Evolutionary conservation across 1,140 invertebrate species (phyloP).

Genomic region (Drosophila ambigua): DNA sequence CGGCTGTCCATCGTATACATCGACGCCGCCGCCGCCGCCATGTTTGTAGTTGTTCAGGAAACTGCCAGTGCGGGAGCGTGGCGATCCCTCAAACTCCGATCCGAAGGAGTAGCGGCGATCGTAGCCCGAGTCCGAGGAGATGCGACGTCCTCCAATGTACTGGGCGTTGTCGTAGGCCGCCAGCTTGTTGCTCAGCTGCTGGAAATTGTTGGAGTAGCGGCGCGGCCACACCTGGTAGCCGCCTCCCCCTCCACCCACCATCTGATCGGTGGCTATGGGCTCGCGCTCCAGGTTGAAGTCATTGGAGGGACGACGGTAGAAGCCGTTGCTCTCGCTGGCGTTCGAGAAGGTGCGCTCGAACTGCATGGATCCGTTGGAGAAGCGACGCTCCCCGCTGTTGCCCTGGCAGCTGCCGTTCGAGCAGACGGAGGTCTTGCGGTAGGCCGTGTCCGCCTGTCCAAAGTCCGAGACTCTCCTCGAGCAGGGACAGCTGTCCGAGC

Average conservation of each 20-base stretch:
- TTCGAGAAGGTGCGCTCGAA: conserved; percentile 80
- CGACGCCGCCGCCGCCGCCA: conserved; percentile 17
- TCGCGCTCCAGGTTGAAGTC: conserved; percentile 74
- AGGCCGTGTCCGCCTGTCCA: conserved; percentile 53
- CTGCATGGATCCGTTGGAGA: conserved; percentile 81
- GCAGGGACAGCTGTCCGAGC: conserved; percentile 80
- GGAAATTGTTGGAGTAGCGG: conserved; percentile 79
- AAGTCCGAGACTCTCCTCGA: conserved; percentile 74
- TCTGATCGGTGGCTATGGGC: conserved; percentile 58
- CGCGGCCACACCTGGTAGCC: conserved; percentile 79
- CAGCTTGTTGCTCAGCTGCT: conserved; percentile 77
- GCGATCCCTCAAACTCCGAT: conserved; percentile 79
- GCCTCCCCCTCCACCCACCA: conserved; percentile 77
- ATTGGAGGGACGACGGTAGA: conserved; percentile 80
- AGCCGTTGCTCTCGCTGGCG: conserved; percentile 68
- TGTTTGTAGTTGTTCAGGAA: conserved; percentile 78
- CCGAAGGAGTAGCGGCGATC: conserved; percentile 81
- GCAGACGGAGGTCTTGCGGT: conserved; percentile 75
- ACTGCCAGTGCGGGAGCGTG: conserved; percentile 74
- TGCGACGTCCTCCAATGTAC: conserved; percentile 77
- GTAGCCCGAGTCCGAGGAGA: conserved; percentile 83
- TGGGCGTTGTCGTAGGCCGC: conserved; percentile 79
- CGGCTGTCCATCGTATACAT: conserved; percentile 69
- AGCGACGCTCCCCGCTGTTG: conserved; percentile 64
- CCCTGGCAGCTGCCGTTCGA: conserved; percentile 73